Evolutionary conservation across 2,113 vertebrate genomes (phyloP), one percentile per base, ranked within the genome.

Genomic region (Origma solitaria): DNA sequence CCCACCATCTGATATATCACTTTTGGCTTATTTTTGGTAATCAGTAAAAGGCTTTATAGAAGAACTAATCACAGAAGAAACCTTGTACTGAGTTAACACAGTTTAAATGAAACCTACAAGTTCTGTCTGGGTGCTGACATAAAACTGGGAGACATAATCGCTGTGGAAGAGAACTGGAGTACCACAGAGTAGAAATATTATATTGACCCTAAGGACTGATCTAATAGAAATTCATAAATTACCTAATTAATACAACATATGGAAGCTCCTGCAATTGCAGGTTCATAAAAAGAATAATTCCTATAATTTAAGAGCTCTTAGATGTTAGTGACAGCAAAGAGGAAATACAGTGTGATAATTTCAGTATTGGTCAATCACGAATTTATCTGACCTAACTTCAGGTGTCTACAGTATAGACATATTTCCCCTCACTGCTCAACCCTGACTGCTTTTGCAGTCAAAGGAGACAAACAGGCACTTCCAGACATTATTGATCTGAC

Each of bases 401-500:
- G 54, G 40, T 86, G 60, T 58, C 73, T 88, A 37, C 28, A 37
- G 12, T 10, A 49, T 23, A 94, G 78, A 79, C 13, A 9, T 56
- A 64, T 76, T 88, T 76, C 15, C 9, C 28, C 31, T 76, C 28
- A 49, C 42, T 80, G 10, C 15, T 88, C 58, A 60, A 76, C 18
- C n/a, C 38, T 77, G 37, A 27, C 82, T 92, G 53, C 37, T 90
- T 94, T 77, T 77, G 57, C 71, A 96, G 88, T 65, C 75, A 73
- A 81, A 82, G 35, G 42, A 93, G 58, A 81, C 24, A 50, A 95
- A 89, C 37, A 88, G 33, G 35, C 62, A 70, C 30, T 83, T 93
- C 81, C 68, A 93, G 91, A 90, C 68, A 10, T 77, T 94, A 95
- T 90, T 90, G 95, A 96, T 90, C 60, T 64, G 76, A 77, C 71